Evolutionary conservation across 2,113 vertebrate genomes (phyloP).

Genomic region (Eulemur macaco): DNA sequence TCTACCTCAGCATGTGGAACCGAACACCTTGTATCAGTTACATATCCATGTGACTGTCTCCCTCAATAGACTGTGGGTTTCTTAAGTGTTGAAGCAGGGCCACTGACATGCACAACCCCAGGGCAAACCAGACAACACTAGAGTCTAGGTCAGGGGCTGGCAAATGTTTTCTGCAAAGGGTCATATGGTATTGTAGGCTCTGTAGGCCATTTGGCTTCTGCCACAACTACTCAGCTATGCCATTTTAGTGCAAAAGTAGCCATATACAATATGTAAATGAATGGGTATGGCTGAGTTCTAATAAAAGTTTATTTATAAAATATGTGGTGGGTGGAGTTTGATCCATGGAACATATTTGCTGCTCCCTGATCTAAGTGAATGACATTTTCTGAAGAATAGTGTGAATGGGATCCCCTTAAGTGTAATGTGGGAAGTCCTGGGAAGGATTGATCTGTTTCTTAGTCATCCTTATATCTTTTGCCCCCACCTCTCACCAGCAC

Average conservation of each 20-base stretch:
- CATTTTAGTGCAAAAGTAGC: background rate
- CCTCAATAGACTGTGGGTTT: background rate
- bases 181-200: background rate
- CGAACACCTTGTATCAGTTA: background rate
- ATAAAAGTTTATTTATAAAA: slow-evolving; percentile 27
- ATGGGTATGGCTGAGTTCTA: background rate
- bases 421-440: background rate
- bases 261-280: background rate
- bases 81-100: background rate
- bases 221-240: background rate
- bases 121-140: background rate
- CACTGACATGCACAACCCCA: background rate
- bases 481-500: background rate
- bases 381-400: background rate
- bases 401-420: background rate
- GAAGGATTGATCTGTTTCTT: background rate
- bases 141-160: background rate
- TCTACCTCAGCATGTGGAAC: background rate
- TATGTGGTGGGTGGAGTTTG: background rate
- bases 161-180: background rate
- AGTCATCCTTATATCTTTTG: background rate
- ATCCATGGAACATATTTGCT: background rate
- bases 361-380: background rate
- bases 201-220: background rate
- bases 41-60: background rate